A percentile compares a stretch with the other conserved stretches of the same genome.
Conservation (phyloP, 2,113 vertebrate genomes). For the Ahaetulla prasina region DNA sequence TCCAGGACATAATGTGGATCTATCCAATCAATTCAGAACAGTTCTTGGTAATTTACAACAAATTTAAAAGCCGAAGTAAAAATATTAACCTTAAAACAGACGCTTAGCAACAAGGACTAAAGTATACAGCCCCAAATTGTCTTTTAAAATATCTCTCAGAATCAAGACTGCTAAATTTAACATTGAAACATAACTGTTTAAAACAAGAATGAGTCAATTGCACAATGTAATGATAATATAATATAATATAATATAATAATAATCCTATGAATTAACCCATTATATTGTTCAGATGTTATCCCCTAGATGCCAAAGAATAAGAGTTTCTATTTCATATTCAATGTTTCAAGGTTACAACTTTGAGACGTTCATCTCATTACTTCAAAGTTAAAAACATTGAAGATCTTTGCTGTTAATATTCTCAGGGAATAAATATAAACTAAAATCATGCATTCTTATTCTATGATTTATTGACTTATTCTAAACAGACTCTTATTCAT, state of each 20-base stretch:
- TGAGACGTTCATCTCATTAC: not conserved
- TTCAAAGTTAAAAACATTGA: not conserved
- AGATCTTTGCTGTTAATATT: not conserved
- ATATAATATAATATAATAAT: too few relatives aligned
- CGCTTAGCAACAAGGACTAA: not conserved
- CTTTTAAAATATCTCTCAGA: not conserved
- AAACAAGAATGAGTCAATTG: not conserved
- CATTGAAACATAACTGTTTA: not conserved
- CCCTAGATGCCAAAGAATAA: not conserved
- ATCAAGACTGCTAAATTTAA: not conserved
- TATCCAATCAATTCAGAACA: not conserved
- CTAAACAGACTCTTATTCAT: not conserved
- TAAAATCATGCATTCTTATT: not conserved
- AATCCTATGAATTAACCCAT: not conserved
- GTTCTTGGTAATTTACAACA: not conserved
- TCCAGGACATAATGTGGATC: not conserved
- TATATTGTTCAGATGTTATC: not conserved
- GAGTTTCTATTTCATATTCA: not conserved
- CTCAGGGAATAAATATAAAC: not conserved
- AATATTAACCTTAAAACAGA: not conserved
- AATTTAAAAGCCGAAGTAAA: not conserved
- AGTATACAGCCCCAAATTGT: not conserved
- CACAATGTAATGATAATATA: not conserved
- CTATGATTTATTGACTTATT: not conserved
- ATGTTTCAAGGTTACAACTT: not conserved